Evolutionary conservation across 1,140 invertebrate species (phyloP).

Genomic region (Oncopodura yosiiana): DNA sequence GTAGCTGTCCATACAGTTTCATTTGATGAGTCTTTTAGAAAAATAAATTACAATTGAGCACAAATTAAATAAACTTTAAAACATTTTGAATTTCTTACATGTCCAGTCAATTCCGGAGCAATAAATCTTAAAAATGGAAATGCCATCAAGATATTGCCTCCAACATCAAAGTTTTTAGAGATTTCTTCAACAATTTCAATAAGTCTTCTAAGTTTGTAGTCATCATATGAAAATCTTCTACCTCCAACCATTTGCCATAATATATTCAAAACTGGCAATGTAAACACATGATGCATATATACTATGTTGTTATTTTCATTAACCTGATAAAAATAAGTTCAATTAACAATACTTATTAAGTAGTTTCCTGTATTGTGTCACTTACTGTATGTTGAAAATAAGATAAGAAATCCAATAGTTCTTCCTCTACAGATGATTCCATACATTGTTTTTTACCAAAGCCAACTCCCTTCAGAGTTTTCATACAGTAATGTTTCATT

Average conservation of each 20-base stretch:
- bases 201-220: constrained; percentile 23
- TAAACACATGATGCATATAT: constrained; percentile 30
- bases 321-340: no score
- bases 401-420: constrained; percentile 31
- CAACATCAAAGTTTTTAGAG: constrained; percentile 20
- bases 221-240: constrained; percentile 29
- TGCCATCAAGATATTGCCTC: constrained; percentile 34
- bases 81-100: no score
- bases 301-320: constrained; percentile 7
- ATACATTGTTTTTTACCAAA: constrained; percentile 32
- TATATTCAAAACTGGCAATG: constrained; percentile 32
- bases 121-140: constrained; percentile 32
- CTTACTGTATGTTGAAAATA: constrained; percentile 23
- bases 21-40: no score
- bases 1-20: constrained; percentile 24
- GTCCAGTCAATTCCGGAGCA: constrained; percentile 26
- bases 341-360: no score
- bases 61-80: no score
- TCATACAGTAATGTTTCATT: constrained; percentile 28
- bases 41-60: no score
- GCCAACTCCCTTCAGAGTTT: constrained; percentile 31
- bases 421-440: constrained; percentile 30
- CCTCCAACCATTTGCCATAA: constrained; percentile 33
- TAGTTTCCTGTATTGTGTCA: no score
- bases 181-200: constrained; percentile 26